Percentiles rank a stretch among this genome's conserved stretches.
These are phyloP conservation scores for Maccullochella peelii DNA, from an alignment of 2,113 vertebrate genomes.

Conservation along the genomic window DNA sequence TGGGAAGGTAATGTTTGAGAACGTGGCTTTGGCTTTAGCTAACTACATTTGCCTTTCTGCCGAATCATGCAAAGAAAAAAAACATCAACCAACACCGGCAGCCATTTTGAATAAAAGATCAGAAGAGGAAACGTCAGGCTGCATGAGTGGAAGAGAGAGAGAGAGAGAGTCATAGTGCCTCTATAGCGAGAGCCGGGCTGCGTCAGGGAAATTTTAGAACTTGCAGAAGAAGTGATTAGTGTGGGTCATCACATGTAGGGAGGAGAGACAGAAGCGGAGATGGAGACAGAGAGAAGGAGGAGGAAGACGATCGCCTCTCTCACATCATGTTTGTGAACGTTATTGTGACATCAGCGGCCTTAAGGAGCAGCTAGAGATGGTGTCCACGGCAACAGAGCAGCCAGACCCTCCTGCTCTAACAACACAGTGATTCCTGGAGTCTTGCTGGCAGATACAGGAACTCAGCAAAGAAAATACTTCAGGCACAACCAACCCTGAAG, in stretches of 20 bases:
- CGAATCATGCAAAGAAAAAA: conserved; percentile 30
- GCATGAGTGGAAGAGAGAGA: conserved; percentile 6
- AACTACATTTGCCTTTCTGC: background rate
- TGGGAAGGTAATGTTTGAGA: background rate
- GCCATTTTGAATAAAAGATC: conserved; percentile 71
- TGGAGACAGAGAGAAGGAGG: conserved; percentile 26
- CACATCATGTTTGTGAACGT: conserved; percentile 63
- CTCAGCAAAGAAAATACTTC: conserved; percentile 20
- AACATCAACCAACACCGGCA: conserved; percentile 19
- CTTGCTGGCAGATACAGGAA: conserved; percentile 41
- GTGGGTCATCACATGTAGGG: conserved; percentile 40
- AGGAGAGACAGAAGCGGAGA: conserved; percentile 26
- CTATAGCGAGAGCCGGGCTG: conserved; percentile 42
- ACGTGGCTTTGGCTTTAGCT: conserved; percentile 4
- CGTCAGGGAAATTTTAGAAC: conserved; percentile 76
- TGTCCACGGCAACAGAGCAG: conserved; percentile 77
- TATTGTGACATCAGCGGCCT: conserved; percentile 74
- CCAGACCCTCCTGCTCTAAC: conserved; percentile 48
- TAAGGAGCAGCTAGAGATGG: conserved; percentile 69
- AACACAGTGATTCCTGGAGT: conserved; percentile 55
- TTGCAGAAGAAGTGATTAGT: conserved; percentile 66
- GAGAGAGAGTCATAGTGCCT: conserved; percentile 37
- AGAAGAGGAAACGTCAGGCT: conserved; percentile 53
- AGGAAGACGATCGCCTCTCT: conserved; percentile 34
- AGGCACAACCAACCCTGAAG: background rate